phyloP scores from a whole-genome alignment of 2,888 invertebrate genomes.

The Trachelus tabidus region DNA sequence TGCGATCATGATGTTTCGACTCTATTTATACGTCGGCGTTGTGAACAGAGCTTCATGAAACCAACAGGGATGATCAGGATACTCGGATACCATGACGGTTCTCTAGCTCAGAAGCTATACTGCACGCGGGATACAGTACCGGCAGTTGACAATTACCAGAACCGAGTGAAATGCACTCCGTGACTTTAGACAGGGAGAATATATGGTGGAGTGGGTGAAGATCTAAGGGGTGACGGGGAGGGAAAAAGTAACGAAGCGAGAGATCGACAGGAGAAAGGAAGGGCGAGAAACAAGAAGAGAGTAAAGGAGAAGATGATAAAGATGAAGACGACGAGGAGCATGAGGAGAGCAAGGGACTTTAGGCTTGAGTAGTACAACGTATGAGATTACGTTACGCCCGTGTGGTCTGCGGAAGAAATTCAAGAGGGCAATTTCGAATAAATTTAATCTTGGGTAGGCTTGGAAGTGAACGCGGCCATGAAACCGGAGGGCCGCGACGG shows the following conservation, averaged over 20 bases:
- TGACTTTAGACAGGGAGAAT: background rate
- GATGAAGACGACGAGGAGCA: background rate
- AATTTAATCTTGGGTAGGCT: conserved; percentile 51
- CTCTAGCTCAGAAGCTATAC: background rate
- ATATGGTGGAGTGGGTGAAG: background rate
- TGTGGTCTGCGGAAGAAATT: conserved; percentile 51
- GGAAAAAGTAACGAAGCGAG: background rate
- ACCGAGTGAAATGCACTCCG: background rate
- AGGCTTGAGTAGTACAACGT: conserved; percentile 32
- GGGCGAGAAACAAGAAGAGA: background rate
- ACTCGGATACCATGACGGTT: background rate
- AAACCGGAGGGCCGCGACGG: conserved; percentile 44
- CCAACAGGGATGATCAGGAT: background rate
- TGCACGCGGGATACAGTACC: background rate
- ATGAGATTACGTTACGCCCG: conserved; percentile 50
- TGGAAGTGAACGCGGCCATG: conserved; percentile 42
- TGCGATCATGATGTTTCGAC: background rate
- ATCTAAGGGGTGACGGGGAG: background rate
- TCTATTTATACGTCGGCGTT: background rate
- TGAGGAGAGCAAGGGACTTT: conserved; percentile 9
- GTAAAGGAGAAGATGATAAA: background rate
- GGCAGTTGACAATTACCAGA: background rate
- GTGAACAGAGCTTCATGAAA: background rate
- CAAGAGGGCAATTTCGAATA: conserved; percentile 55
- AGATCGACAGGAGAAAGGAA: background rate